These are phyloP conservation scores for Microhierax caerulescens DNA, from an alignment of 2,797 vertebrate species.

Conservation along the genomic window DNA sequence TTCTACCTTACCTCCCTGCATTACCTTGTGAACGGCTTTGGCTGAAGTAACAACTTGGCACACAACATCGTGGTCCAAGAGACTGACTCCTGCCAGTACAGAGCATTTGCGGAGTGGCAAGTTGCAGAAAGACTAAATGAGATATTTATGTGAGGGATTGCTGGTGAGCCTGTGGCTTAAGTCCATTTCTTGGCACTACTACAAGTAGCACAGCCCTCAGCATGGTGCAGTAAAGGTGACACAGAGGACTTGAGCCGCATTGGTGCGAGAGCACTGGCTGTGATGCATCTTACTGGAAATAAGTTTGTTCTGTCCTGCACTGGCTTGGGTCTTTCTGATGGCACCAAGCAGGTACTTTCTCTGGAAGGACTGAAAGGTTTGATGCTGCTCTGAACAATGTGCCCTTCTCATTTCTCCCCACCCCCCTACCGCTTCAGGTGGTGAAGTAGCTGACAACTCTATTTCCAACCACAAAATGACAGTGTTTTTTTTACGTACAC, in stretches of 20 bases:
- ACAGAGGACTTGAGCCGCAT: background rate
- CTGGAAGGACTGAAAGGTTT: background rate
- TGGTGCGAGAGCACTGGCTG: background rate
- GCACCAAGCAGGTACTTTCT: background rate
- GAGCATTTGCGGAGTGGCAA: background rate
- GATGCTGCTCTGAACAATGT: background rate
- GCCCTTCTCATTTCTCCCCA: background rate
- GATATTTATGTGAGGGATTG: fast-evolving
- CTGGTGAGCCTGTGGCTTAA: background rate
- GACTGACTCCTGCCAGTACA: background rate
- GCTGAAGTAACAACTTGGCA: background rate
- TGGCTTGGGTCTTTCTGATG: background rate
- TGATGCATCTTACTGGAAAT: background rate
- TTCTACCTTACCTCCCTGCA: background rate
- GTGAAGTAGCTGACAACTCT: background rate
- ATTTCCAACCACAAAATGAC: background rate
- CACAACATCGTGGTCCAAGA: too few species aligned
- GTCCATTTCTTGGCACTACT: background rate
- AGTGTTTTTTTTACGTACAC: background rate
- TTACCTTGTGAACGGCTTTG: background rate
- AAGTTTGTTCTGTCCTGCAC: fast-evolving
- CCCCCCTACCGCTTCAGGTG: background rate
- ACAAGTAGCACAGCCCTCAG: fast-evolving
- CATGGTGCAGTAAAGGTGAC: background rate
- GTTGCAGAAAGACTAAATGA: background rate